A percentile compares a stretch with the other conserved stretches of the same genome.
Evolutionary conservation across 2,888 invertebrate genomes (phyloP).

Genomic region (Cyrtodaria siliqua): DNA sequence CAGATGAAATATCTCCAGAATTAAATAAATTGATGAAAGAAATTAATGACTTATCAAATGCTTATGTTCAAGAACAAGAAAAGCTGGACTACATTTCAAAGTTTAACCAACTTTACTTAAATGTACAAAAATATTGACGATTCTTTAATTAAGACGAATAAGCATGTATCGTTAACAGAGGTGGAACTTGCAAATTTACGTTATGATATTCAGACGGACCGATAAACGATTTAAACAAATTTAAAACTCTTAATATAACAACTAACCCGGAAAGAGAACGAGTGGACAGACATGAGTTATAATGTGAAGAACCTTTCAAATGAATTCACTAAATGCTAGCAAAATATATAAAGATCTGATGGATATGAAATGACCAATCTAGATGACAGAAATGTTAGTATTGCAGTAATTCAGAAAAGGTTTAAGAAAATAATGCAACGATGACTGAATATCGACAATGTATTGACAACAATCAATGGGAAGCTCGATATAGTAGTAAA

Average conservation of each 20-base stretch:
- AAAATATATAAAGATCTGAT: conserved; percentile 24
- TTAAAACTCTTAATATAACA: conserved; percentile 48
- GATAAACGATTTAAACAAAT: conserved; percentile 38
- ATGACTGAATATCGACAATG: conserved; percentile 17
- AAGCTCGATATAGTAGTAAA: conserved; percentile 6
- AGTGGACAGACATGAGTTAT: conserved; percentile 25
- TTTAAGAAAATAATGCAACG: conserved; percentile 30
- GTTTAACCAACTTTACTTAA: conserved; percentile 26
- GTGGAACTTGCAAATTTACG: conserved; percentile 40
- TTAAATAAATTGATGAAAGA: conserved; percentile 20
- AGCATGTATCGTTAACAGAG: conserved; percentile 25
- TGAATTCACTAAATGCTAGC: conserved; percentile 20
- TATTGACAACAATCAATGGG: conserved; percentile 12
- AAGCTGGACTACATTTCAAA: conserved; percentile 38
- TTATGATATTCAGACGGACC: conserved; percentile 17
- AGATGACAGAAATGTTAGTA: conserved; percentile 37
- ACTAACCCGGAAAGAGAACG: conserved; percentile 31
- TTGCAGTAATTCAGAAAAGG: conserved; percentile 20
- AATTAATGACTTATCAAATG: conserved; percentile 15
- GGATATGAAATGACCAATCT: conserved; percentile 22
- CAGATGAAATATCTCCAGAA: conserved; percentile 18
- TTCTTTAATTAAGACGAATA: conserved; percentile 30
- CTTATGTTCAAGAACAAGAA: conserved; percentile 36
- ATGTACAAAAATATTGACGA: conserved; percentile 22
- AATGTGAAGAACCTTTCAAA: conserved; percentile 6